Evolutionary conservation across 1,140 invertebrate species (phyloP), one percentile per base, ranked within the genome.

Genomic region (Heliconius nattereri): DNA sequence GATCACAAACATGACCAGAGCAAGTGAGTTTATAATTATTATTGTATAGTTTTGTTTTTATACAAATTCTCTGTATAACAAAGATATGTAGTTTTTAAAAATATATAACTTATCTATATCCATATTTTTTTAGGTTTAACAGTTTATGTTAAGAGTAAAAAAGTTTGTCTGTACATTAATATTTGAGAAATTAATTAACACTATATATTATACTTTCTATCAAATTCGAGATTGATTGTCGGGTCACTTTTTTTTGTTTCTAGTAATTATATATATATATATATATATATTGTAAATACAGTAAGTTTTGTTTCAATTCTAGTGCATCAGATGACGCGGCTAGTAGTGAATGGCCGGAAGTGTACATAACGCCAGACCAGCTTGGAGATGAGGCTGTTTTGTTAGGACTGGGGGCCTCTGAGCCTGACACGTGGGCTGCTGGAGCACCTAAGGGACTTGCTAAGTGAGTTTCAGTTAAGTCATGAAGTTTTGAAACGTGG

Each of bases 361-460:
- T 91, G 54, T 91, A 91, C 75, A 84, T 95, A 20, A 92, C 93
- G 0, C 84, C 94, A 3, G 91, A 93, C 3, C 92, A 94, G 70
- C 94, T 98, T 19, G 97, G 96, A 16, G 96, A 97, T 2, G 98
- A 99, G 90, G 96, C 97, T 1, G 81, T 87, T 0, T 95, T 96
- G 37, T 92, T 98, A 35, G 97, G 97, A 2, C 92, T 99, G 23
- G 96, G 96, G 2, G 96, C 97, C 60, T 96, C 96, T 20, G 98
- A 99, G 89, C 97, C 97, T 0, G 98, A 99, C 89, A 98, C 98
- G 0, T 99, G 98, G 98, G 98, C 97, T 35, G 96, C 97, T 1
- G 97, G 97, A 40, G 97, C 98, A 52, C 97, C 98, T 19, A 98
- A 98, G 85, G 98, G 98, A 90, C 93, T 97, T 3, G 95, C 98